phyloP scores from a whole-genome alignment of 2,888 invertebrate genomes.

The Apantesis nais region DNA sequence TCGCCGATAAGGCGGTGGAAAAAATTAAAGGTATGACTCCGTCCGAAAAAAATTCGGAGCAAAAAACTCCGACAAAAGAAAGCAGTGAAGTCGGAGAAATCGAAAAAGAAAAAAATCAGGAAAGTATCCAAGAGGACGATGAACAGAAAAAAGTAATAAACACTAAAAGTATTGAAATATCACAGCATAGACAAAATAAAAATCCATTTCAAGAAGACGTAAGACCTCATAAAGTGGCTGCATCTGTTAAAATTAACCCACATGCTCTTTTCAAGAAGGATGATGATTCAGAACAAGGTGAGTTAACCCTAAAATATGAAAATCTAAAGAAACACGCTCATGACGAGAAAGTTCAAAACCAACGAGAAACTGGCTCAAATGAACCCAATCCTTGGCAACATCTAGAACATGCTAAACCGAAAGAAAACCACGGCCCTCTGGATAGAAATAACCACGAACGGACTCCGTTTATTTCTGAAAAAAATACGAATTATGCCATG shows the following conservation, averaged over 20 bases:
- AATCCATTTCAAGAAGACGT: too few relatives aligned
- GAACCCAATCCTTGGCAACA: constrained; percentile 6
- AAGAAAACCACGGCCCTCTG: neutral
- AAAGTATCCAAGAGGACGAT: neutral
- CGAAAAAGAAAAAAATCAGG: neutral
- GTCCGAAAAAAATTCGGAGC: neutral
- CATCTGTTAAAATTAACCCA: constrained; percentile 8
- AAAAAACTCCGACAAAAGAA: neutral
- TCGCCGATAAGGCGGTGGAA: constrained; percentile 32
- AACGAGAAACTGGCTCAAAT: neutral
- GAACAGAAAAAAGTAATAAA: neutral
- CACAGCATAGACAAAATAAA: neutral
- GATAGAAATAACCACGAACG: neutral
- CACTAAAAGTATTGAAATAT: neutral
- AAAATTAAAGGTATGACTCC: constrained; percentile 12
- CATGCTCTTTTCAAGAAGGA: constrained; percentile 12
- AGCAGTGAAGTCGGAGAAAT: neutral
- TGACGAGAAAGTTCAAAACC: neutral
- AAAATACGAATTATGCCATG: neutral
- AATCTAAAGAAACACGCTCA: constrained; percentile 8
- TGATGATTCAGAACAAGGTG: constrained; percentile 2
- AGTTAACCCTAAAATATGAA: constrained; percentile 11
- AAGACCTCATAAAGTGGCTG: neutral
- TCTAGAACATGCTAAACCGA: constrained; percentile 1
- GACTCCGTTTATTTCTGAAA: neutral